Conservation (phyloP, 2,797 vertebrate genomes). For the Ctenochaetus hawaiiensis region DNA sequence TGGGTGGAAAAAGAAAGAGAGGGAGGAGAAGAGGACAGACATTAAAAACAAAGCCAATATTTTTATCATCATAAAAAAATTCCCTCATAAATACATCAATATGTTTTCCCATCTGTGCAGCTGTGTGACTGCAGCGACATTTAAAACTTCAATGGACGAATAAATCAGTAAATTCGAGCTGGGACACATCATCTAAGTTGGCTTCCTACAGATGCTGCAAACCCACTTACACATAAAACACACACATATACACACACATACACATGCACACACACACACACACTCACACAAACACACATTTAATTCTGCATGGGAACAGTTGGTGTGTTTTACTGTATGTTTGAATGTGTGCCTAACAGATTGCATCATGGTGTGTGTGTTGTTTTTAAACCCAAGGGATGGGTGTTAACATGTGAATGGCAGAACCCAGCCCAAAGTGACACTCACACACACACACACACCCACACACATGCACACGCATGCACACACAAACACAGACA, state of each 20-base stretch:
- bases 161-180: constrained; percentile 68
- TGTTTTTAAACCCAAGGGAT: constrained; percentile 64
- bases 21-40: background rate
- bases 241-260: constrained; percentile 4
- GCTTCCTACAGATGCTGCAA: constrained; percentile 12
- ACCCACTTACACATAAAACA: constrained; percentile 8
- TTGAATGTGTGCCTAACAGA: constrained; percentile 54
- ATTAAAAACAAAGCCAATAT: constrained; percentile 68
- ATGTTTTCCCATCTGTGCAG: constrained; percentile 79
- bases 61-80: constrained; percentile 64
- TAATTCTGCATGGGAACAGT: constrained; percentile 56
- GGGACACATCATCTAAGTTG: constrained; percentile 52
- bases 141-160: constrained; percentile 74
- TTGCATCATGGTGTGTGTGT: constrained; percentile 63
- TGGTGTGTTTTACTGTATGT: constrained; percentile 49
- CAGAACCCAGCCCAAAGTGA: constrained; percentile 54
- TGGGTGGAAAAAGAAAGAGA: constrained; percentile 40
- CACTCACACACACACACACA: constrained; percentile 17
- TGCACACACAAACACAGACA: constrained; percentile 6
- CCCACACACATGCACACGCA: constrained; percentile 10
- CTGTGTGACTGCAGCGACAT: constrained; percentile 71
- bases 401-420: constrained; percentile 64
- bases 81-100: constrained; percentile 73
- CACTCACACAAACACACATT: constrained; percentile 19
- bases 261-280: constrained; percentile 6